A percentile compares a stretch with the other conserved stretches of the same genome.
These are phyloP conservation scores for Barnardius zonarius DNA, from an alignment of 2,113 vertebrate genomes.

Conservation along the genomic window DNA sequence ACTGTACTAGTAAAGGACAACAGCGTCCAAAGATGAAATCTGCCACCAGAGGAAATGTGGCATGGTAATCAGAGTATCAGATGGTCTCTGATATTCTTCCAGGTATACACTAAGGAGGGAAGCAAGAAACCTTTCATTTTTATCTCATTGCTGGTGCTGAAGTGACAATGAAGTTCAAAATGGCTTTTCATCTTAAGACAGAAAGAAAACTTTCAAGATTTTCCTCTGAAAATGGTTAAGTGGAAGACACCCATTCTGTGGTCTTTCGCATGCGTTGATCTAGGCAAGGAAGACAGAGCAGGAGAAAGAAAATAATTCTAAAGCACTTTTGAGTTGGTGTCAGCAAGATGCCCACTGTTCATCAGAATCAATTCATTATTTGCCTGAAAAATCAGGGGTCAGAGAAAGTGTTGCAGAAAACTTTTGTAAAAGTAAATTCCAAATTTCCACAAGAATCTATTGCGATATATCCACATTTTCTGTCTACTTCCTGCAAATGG, in stretches of 20 bases:
- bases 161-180: slow-evolving; percentile 3
- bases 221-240: slow-evolving; percentile 15
- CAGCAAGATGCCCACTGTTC: not conserved
- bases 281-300: not conserved
- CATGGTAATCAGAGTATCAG: not conserved
- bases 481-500: not conserved
- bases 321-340: not conserved
- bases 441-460: not conserved
- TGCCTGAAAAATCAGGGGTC: not conserved
- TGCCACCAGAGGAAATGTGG: not conserved
- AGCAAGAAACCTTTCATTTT: not conserved
- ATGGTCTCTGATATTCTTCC: not conserved
- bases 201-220: slow-evolving; percentile 1
- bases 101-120: not conserved
- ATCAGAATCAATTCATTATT: not conserved
- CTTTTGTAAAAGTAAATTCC: not conserved
- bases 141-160: not conserved
- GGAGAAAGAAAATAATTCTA: not conserved
- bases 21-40: not conserved
- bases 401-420: not conserved
- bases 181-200: slow-evolving; percentile 11
- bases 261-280: not conserved
- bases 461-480: not conserved
- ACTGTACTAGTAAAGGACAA: not conserved
- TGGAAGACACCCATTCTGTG: not conserved